Evolutionary conservation across 2,888 invertebrate species (phyloP).

Genomic region (Eubasilissa splendida): DNA sequence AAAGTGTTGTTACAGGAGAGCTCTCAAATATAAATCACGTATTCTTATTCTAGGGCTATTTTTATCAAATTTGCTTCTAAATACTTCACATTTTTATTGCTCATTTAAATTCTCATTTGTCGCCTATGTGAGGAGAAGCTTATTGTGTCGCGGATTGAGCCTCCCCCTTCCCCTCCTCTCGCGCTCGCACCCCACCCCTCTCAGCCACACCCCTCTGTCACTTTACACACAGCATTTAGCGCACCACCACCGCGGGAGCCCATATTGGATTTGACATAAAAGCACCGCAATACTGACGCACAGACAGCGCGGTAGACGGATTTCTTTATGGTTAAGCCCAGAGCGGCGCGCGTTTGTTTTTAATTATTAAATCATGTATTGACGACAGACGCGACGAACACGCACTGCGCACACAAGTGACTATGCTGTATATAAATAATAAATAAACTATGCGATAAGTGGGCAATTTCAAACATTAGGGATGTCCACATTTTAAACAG

Average conservation of each 20-base stretch:
- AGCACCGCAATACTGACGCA: slow-evolving; percentile 45
- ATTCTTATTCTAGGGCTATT: too few relatives aligned
- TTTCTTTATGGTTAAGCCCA: slow-evolving; percentile 28
- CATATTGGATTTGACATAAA: slow-evolving; percentile 55
- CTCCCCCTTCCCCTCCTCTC: slow-evolving; percentile 20
- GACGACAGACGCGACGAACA: background rate
- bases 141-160: slow-evolving; percentile 51
- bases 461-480: too few relatives aligned
- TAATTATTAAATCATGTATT: background rate
- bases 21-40: too few relatives aligned
- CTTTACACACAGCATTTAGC: slow-evolving; percentile 44
- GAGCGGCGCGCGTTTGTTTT: slow-evolving; percentile 28
- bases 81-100: too few relatives aligned
- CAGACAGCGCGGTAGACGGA: slow-evolving; percentile 32
- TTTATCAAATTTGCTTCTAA: too few relatives aligned
- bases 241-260: slow-evolving; percentile 43
- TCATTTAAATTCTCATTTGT: slow-evolving; percentile 31
- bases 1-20: too few relatives aligned
- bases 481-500: too few relatives aligned
- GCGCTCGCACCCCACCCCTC: background rate
- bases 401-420: too few relatives aligned
- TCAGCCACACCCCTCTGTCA: background rate
- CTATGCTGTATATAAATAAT: too few relatives aligned
- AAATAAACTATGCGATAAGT: too few relatives aligned
- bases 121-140: slow-evolving; percentile 46